Evolutionary conservation across 2,888 invertebrate species (phyloP).

Genomic region (Hermaeophaga mercurialis): DNA sequence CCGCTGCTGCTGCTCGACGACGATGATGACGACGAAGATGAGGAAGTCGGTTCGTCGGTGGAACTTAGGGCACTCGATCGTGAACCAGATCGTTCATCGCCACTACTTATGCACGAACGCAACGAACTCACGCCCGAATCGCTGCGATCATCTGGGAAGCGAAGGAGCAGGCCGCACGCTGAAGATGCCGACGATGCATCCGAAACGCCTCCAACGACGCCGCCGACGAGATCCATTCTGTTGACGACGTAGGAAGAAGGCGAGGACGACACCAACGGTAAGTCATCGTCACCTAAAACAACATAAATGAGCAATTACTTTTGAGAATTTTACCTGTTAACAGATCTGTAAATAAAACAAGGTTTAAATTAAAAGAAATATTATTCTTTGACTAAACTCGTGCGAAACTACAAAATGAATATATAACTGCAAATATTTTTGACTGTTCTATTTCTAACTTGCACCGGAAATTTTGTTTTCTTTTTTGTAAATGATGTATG

Average conservation of each 20-base stretch:
- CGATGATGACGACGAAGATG: conserved; percentile 48
- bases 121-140: conserved; percentile 73
- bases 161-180: conserved; percentile 44
- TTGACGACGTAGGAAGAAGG: conserved; percentile 41
- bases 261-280: conserved; percentile 55
- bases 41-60: conserved; percentile 66
- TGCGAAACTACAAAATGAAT: too few species aligned
- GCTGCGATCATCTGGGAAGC: conserved; percentile 56
- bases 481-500: too few species aligned
- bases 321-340: too few species aligned
- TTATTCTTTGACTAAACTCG: too few species aligned
- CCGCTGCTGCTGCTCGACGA: conserved; percentile 21
- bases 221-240: conserved; percentile 55
- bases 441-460: too few species aligned
- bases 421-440: too few species aligned
- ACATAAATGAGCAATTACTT: too few species aligned
- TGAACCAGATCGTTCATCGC: conserved; percentile 79
- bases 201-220: conserved; percentile 12
- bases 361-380: too few species aligned
- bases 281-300: conserved; percentile 55
- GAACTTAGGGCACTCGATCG: conserved; percentile 75
- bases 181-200: conserved; percentile 17
- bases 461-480: too few species aligned
- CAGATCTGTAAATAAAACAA: too few species aligned
- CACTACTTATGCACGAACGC: conserved; percentile 64